phyloP scores from a whole-genome alignment of 2,113 vertebrate species.

The Zosterops borbonicus region DNA sequence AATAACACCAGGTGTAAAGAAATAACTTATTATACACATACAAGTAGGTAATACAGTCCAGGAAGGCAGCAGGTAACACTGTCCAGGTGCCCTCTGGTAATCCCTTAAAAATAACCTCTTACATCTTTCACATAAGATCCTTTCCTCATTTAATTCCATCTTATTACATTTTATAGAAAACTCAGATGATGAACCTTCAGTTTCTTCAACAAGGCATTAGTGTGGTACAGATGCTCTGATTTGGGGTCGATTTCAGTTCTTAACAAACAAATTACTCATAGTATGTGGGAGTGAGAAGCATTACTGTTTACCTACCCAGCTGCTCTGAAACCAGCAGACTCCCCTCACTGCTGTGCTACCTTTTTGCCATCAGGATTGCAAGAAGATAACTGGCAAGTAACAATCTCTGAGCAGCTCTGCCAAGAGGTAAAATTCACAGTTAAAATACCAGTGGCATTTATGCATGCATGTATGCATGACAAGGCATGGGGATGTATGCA shows the following conservation, averaged over 20 bases:
- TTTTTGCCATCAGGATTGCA: neutral
- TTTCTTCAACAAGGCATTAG: neutral
- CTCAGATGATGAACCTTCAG: neutral
- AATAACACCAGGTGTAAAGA: constrained; percentile 34
- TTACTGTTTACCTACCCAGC: constrained; percentile 6
- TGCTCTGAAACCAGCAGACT: neutral
- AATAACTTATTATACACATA: neutral
- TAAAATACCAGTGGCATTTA: neutral
- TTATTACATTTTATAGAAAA: neutral
- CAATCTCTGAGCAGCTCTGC: neutral
- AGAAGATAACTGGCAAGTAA: neutral
- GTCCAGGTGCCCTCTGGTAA: neutral
- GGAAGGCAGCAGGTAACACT: neutral
- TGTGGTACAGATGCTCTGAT: neutral
- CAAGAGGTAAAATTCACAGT: neutral
- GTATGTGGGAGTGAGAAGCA: neutral
- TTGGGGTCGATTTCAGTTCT: constrained; percentile 19
- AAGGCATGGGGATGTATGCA: neutral
- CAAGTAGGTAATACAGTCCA: neutral
- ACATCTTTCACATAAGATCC: neutral
- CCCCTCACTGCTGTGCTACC: neutral
- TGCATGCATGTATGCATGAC: neutral
- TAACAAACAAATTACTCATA: constrained; percentile 51
- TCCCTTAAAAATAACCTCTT: neutral
- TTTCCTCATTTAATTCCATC: neutral